Conservation (phyloP, 2,888 invertebrate genomes). For the Acanthococcus lagerstroemiae region DNA sequence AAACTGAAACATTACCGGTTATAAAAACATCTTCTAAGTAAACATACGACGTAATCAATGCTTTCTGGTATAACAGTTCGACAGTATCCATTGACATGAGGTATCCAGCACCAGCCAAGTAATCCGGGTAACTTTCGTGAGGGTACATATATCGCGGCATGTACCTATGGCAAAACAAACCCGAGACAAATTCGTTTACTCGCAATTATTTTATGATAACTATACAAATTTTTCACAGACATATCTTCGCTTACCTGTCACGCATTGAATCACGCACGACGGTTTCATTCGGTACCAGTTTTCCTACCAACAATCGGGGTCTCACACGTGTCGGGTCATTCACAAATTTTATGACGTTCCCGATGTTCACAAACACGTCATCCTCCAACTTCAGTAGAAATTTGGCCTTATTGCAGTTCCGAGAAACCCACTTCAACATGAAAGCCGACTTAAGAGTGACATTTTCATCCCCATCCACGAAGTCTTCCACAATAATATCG, state of each 20-base stretch:
- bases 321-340: slow-evolving; percentile 40
- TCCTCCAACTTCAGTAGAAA: slow-evolving; percentile 79
- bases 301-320: background rate
- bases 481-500: slow-evolving; percentile 73
- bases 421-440: slow-evolving; percentile 70
- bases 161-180: slow-evolving; percentile 47
- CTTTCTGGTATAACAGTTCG: slow-evolving; percentile 52
- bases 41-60: slow-evolving; percentile 56
- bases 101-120: slow-evolving; percentile 71
- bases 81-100: slow-evolving; percentile 59
- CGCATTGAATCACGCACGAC: slow-evolving; percentile 2
- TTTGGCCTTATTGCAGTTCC: slow-evolving; percentile 52
- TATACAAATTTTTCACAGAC: too few species aligned
- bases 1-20: slow-evolving; percentile 50
- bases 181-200: background rate
- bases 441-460: slow-evolving; percentile 73
- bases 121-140: slow-evolving; percentile 61
- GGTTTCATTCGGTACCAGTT: slow-evolving; percentile 4
- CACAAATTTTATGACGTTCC: slow-evolving; percentile 47
- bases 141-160: slow-evolving; percentile 68
- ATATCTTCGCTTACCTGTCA: background rate
- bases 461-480: slow-evolving; percentile 76
- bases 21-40: slow-evolving; percentile 69
- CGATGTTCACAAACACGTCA: slow-evolving; percentile 73
- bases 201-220: background rate